A percentile compares a stretch with the other conserved stretches of the same genome.
Evolutionary conservation across 2,113 vertebrate species (phyloP).

Genomic region (Irena cyanogastra): DNA sequence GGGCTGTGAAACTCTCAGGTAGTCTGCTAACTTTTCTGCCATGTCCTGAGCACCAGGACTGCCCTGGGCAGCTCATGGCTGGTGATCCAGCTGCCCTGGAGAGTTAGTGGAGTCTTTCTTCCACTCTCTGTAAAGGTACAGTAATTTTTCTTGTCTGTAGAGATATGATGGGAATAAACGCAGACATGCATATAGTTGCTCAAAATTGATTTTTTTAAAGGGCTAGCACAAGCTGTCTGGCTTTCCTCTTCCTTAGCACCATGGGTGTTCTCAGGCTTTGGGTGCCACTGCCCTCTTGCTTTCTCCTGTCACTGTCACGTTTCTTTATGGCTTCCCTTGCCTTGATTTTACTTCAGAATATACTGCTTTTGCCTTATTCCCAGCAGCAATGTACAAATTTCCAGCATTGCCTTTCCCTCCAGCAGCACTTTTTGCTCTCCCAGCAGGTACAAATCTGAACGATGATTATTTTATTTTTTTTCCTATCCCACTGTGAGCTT

Average conservation of each 20-base stretch:
- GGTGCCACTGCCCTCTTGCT: background rate
- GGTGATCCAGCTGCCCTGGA: background rate
- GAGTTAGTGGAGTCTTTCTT: background rate
- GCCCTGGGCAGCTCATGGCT: fast-evolving
- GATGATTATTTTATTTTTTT: fast-evolving
- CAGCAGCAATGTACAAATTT: background rate
- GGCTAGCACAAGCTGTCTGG: background rate
- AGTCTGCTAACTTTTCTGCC: background rate
- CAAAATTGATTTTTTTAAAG: background rate
- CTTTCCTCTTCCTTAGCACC: background rate
- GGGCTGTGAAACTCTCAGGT: background rate
- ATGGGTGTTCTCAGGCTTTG: background rate
- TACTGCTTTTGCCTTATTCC: background rate
- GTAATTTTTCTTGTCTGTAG: background rate
- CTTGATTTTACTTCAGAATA: background rate
- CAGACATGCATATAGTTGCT: background rate
- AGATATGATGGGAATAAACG: background rate
- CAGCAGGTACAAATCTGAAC: background rate
- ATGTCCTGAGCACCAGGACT: background rate
- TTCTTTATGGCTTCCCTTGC: background rate
- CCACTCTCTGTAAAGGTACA: background rate
- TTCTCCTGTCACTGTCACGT: fast-evolving
- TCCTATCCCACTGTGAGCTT: background rate
- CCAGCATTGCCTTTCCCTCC: background rate
- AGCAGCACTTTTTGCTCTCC: background rate